These are phyloP conservation scores for Panagrolaimus sp. DNA, from an alignment of 1,140 invertebrate species.

Conservation along the genomic window DNA sequence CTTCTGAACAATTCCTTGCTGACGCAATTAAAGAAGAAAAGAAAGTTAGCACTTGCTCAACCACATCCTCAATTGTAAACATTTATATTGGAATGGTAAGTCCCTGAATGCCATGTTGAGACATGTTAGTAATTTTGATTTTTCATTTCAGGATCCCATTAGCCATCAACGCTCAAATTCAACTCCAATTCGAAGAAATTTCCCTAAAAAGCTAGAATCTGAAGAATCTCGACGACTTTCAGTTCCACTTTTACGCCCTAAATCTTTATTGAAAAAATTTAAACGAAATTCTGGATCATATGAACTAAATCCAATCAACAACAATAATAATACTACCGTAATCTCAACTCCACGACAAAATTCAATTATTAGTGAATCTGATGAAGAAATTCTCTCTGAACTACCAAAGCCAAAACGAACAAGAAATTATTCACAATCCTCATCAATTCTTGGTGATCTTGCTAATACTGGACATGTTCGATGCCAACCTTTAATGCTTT, in stretches of 20 bases:
- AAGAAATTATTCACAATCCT: background rate
- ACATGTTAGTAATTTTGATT: background rate
- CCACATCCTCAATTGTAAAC: background rate
- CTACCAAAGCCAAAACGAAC: background rate
- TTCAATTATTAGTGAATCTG: slow-evolving; percentile 7
- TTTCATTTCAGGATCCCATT: background rate
- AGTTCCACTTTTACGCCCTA: background rate
- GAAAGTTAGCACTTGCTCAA: background rate
- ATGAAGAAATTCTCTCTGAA: background rate
- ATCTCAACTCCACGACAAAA: background rate
- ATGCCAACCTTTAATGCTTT: no score
- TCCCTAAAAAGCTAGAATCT: background rate
- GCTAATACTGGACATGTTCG: background rate
- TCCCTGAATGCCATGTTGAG: background rate
- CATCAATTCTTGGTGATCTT: background rate
- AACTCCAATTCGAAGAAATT: background rate
- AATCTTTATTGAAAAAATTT: background rate
- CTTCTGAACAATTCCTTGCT: slow-evolving; percentile 30
- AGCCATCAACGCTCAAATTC: background rate
- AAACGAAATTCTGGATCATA: background rate
- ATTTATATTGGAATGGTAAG: slow-evolving; percentile 15
- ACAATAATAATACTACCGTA: no score
- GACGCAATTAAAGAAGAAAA: slow-evolving; percentile 32
- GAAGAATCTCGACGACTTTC: background rate
- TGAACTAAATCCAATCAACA: background rate